phyloP scores from a whole-genome alignment of 2,888 invertebrate species.

The Dusona sp. region DNA sequence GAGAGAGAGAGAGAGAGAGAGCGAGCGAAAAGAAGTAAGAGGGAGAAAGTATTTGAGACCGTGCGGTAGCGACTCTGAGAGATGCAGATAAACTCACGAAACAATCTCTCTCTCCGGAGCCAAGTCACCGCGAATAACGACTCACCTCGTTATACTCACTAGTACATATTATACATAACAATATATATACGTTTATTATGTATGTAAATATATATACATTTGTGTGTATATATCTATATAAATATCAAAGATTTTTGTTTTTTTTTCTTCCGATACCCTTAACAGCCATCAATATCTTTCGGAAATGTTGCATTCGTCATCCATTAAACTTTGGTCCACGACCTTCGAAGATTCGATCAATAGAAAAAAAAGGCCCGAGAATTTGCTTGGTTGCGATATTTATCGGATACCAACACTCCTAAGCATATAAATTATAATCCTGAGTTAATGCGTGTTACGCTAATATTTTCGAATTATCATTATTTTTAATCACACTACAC shows the following conservation, averaged over 20 bases:
- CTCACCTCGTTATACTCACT: constrained; percentile 73
- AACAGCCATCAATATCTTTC: constrained; percentile 67
- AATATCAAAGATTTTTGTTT: background rate
- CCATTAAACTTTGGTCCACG: constrained; percentile 66
- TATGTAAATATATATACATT: constrained; percentile 19
- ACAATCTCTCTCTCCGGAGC: constrained; percentile 69
- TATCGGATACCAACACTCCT: constrained; percentile 50
- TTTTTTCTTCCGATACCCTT: constrained; percentile 57
- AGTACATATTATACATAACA: constrained; percentile 21
- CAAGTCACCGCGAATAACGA: constrained; percentile 74
- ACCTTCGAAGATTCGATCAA: constrained; percentile 64
- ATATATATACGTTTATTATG: constrained; percentile 19
- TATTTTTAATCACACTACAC: background rate
- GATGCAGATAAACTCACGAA: constrained; percentile 76
- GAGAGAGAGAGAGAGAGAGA: background rate
- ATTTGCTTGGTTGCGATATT: constrained; percentile 43
- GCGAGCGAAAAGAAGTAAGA: background rate
- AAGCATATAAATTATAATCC: constrained; percentile 38
- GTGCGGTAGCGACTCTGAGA: constrained; percentile 73
- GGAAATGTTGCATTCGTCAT: constrained; percentile 73
- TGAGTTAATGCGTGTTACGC: constrained; percentile 57
- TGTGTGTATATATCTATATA: too few relatives aligned
- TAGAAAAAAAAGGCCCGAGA: constrained; percentile 40
- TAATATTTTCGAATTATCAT: background rate
- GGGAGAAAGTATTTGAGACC: constrained; percentile 44